Conservation (phyloP, 2,797 vertebrate species). For the Oreonectes daqikongensis region DNA sequence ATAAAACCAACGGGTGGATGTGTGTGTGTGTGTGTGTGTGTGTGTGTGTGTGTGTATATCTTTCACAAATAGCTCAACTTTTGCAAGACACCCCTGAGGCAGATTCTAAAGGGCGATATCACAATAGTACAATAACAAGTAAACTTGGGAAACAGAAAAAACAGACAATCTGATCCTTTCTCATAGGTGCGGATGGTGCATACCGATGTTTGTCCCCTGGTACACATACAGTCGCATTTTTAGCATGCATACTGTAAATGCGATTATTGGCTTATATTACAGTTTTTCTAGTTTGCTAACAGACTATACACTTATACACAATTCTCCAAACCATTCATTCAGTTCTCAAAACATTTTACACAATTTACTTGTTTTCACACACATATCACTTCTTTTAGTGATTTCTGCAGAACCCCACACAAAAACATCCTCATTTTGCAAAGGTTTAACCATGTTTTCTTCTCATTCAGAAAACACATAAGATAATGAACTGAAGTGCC, state of each 20-base stretch:
- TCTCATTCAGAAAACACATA: too few relatives aligned
- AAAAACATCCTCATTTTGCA: too few relatives aligned
- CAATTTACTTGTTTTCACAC: too few relatives aligned
- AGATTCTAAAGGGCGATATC: constrained; percentile 10
- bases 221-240: neutral
- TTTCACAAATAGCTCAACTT: constrained; percentile 3
- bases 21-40: constrained; percentile 23
- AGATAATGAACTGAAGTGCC: too few relatives aligned
- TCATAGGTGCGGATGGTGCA: neutral
- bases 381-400: too few relatives aligned
- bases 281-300: too few relatives aligned
- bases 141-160: neutral
- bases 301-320: too few relatives aligned
- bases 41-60: constrained; percentile 21
- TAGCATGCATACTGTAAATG: neutral
- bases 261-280: neutral
- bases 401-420: too few relatives aligned
- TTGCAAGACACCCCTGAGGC: neutral
- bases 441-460: too few relatives aligned
- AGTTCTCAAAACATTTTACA: too few relatives aligned
- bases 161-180: neutral
- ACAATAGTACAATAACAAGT: neutral
- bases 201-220: neutral
- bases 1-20: constrained; percentile 7
- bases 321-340: too few relatives aligned